Conservation (phyloP, 2,797 vertebrate species). For the Danio albolineatus region DNA sequence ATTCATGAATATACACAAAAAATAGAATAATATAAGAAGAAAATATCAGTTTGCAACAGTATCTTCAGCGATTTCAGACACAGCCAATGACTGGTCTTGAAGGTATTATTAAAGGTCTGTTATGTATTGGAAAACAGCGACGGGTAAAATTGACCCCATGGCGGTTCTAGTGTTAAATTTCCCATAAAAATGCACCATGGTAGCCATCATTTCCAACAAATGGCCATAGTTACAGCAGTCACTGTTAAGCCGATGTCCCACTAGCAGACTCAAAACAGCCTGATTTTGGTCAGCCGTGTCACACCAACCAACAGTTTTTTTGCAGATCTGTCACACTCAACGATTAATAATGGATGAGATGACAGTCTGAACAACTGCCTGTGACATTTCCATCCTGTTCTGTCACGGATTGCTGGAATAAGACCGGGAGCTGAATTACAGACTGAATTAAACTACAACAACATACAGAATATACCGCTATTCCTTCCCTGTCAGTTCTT, state of each 20-base stretch:
- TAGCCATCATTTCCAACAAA: slow-evolving; percentile 8
- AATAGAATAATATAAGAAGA: too few species aligned
- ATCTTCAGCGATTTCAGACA: too few species aligned
- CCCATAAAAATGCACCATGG: slow-evolving; percentile 1
- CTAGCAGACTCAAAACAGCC: slow-evolving; percentile 1
- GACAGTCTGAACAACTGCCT: slow-evolving; percentile 8
- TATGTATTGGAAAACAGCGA: too few species aligned
- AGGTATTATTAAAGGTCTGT: too few species aligned
- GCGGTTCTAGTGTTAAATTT: neutral
- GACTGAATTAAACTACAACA: neutral
- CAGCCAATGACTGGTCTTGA: too few species aligned
- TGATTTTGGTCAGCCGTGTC: slow-evolving; percentile 10
- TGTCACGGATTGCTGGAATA: neutral
- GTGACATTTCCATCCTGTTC: slow-evolving; percentile 22
- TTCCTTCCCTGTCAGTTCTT: slow-evolving; percentile 12
- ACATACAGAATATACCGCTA: neutral
- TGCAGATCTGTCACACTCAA: neutral
- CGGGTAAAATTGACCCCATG: too few species aligned
- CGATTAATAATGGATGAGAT: slow-evolving; percentile 25
- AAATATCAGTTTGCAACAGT: too few species aligned
- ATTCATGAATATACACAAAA: too few species aligned
- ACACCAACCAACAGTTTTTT: slow-evolving; percentile 1
- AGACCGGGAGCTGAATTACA: slow-evolving; percentile 7
- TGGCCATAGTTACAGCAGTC: neutral
- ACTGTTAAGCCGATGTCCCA: neutral